Evolutionary conservation across 2,797 vertebrate species (phyloP), one percentile per base, ranked within the genome.

Genomic region (Melanotaenia trifasciata): DNA sequence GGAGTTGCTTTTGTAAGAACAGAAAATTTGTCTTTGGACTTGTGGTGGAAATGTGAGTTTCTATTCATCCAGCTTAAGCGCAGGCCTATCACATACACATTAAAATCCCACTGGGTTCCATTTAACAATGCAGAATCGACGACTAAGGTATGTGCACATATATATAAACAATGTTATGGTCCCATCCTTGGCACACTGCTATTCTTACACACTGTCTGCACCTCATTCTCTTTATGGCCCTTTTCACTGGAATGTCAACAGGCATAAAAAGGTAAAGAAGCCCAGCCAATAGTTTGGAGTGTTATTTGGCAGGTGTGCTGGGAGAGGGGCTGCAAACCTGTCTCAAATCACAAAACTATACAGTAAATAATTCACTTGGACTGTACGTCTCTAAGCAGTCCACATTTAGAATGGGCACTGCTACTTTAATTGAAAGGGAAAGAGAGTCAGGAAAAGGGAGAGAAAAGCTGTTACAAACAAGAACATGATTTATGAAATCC

Each of bases 401-500:
- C 77, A 81, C 83, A 82, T 85, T 89, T 88, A 83, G 68, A 88
- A 89, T 56, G 70, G 79, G 74, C 78, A 83, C 68, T 81, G 90
- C 90, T 83, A 76, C 78, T 93, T 92, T 89, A 91, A 93, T 90
- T 91, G 88, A 90, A 86, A 85, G 80, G 80, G 84, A 92, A 90
- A 83, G 85, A 88, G 86, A 87, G 90, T 87, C 74, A 43, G 71
- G 50, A 74, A 88, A 89, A 90, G 76, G 80, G 86, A 78, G 81
- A 86, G 88, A 89, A 92, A 94, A 93, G 86, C 90, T 93, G 92
- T 89, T 93, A 92, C 90, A 95, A 95, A 95, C 93, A 93, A 94
- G 93, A 90, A 84, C 85, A 81, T 95, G 94, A 96, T 96, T 95
- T 95, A 95, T 96, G 93, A 94, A 95, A 95, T 94, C 90, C 91